Evolutionary conservation across 2,888 invertebrate genomes (phyloP), one percentile per base, ranked within the genome.

Genomic region (Coleophora flavipennella): DNA sequence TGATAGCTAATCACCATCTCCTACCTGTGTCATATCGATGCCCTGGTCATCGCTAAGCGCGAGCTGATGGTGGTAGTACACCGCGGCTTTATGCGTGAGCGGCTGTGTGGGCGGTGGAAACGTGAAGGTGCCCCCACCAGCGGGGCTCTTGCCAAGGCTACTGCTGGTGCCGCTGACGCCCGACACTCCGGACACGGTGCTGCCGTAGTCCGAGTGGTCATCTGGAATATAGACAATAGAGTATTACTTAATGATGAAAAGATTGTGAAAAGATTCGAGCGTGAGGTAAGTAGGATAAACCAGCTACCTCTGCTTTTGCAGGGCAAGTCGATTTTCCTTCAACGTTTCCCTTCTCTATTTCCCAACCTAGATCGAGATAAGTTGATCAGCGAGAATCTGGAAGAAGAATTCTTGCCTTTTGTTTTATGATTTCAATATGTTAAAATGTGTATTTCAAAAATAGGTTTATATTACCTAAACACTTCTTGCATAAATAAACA

Each of bases 31-130:
- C 88, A 93, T 90, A 78, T 94, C 94, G 60, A 94, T 94, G 46
- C 94, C 94, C 78, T 94, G 94, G 72, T 94, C 94, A 70, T 94
- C 94, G 64, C 93, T 92, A 45, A 94, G 83, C 44, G 93, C 92
- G 53, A 92, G 86, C 74, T 93, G 93, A 57, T 93, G 92, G 59
- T 93, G 92, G 75, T 93, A 93, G 67, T 91, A 92, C 1, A 92
- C 91, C 1, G 92, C 91, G 1, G 91, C 91, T 59, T 91, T 92
- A 62, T 91, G 91, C 3, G 91, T 91, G 53, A 91, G 88, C 2
- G 91, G 90, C 57, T 89, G 88, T 46, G 86, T 85, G 32, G 90
- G 89, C 8, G 90, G 89, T 12, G 91, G 93, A 72, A 93, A 93
- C 27, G 92, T 91, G 69, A 92, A 92, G 26, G 90, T 89, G 38